Evolutionary conservation across 2,113 vertebrate species (phyloP).

Genomic region (Campylomormyrus numenius): DNA sequence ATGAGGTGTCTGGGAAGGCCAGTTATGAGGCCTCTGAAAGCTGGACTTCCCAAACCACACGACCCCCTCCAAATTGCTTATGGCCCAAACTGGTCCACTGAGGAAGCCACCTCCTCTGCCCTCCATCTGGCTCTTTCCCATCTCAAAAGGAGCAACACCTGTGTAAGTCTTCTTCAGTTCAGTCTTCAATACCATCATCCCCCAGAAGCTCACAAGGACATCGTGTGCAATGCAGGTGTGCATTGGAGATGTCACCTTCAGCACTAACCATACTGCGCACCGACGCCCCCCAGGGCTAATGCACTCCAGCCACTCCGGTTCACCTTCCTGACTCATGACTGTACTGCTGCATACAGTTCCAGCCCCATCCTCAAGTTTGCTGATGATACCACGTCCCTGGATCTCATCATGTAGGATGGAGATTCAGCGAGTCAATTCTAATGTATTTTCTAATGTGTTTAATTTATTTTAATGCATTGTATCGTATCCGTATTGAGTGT

Average conservation of each 20-base stretch:
- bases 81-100: background rate
- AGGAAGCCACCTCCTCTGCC: background rate
- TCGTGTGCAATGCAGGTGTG: background rate
- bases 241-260: background rate
- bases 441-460: background rate
- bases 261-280: background rate
- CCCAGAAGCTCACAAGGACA: background rate
- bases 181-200: background rate
- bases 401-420: background rate
- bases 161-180: background rate
- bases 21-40: background rate
- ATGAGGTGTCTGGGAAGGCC: background rate
- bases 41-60: background rate
- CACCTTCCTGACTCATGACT: background rate
- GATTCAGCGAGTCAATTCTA: background rate
- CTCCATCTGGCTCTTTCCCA: background rate
- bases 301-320: background rate
- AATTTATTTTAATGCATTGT: background rate
- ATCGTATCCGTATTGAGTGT: no score
- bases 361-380: background rate
- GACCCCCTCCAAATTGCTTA: background rate
- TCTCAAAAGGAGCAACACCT: background rate
- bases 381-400: background rate
- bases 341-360: background rate
- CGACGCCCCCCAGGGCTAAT: background rate